phyloP scores from a whole-genome alignment of 2,113 vertebrate genomes.

The Leptosomus discolor region DNA sequence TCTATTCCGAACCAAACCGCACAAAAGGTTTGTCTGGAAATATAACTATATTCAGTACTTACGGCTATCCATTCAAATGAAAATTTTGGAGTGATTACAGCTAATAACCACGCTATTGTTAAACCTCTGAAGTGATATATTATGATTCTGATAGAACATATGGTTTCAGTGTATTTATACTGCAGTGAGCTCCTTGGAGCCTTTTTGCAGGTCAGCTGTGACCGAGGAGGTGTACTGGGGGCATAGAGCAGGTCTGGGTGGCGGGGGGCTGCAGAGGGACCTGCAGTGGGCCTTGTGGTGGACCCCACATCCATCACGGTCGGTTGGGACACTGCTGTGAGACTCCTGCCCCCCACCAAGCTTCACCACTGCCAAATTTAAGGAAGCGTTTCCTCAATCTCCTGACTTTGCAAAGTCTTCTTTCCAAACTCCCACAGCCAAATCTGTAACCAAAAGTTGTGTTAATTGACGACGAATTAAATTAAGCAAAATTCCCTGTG shows the following conservation, averaged over 20 bases:
- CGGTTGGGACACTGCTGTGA: background rate
- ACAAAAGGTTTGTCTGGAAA: background rate
- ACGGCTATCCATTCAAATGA: background rate
- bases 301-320: accelerated
- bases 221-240: background rate
- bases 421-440: background rate
- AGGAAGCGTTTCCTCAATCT: background rate
- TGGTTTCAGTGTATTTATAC: conserved; percentile 16
- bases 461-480: background rate
- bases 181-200: background rate
- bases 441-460: background rate
- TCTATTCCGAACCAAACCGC: background rate
- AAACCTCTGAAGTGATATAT: background rate
- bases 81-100: conserved; percentile 12
- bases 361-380: background rate
- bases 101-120: conserved; percentile 22
- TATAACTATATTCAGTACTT: background rate
- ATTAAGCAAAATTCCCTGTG: background rate
- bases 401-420: too few species aligned
- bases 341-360: background rate
- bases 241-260: background rate
- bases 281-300: background rate
- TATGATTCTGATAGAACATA: conserved; percentile 14
- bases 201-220: background rate
- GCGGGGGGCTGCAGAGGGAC: accelerated